Percentiles rank a stretch among this genome's conserved stretches.
These are phyloP conservation scores for Stegostoma tigrinum DNA, from an alignment of 2,113 vertebrate genomes.

Conservation along the genomic window DNA sequence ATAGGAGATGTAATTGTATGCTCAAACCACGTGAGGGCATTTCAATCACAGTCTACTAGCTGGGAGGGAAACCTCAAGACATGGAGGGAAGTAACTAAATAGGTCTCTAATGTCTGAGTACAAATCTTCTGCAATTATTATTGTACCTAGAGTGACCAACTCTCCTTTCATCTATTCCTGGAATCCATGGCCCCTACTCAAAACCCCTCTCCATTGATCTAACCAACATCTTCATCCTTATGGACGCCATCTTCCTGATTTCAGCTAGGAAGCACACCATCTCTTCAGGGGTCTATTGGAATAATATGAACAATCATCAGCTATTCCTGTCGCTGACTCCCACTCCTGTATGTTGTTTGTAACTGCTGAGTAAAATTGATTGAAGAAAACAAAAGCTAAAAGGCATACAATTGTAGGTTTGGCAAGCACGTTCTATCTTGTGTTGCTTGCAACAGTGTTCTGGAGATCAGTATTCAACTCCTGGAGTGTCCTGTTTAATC, in stretches of 20 bases:
- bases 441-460: background rate
- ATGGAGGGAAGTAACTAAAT: background rate
- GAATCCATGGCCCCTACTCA: background rate
- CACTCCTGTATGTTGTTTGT: background rate
- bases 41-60: background rate
- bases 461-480: background rate
- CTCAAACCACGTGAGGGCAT: background rate
- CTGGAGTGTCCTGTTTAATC: background rate
- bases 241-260: background rate
- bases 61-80: background rate
- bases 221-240: background rate
- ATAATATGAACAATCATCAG: background rate
- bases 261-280: background rate
- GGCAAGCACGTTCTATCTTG: too few relatives aligned
- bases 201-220: background rate
- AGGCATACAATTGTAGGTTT: background rate
- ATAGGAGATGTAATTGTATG: too few relatives aligned
- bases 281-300: background rate
- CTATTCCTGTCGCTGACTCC: background rate
- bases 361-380: background rate
- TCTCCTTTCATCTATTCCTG: background rate
- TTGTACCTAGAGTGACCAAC: background rate
- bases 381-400: background rate
- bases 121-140: background rate
- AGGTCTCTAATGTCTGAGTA: background rate